Evolutionary conservation across 2,113 vertebrate species (phyloP).

Genomic region (Callospermophilus lateralis): DNA sequence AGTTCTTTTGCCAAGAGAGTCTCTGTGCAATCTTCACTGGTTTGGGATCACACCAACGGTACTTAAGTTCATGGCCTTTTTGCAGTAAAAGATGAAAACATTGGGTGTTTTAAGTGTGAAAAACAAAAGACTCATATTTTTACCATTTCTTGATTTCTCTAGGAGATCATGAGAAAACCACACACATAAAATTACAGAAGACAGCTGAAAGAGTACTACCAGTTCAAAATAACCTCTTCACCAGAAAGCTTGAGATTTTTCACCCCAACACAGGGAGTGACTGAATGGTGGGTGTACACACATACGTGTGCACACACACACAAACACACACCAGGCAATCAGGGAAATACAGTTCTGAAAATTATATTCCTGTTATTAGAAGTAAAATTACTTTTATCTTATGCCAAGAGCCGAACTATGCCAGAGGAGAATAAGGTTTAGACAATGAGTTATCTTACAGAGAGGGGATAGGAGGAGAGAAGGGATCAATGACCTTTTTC

Average conservation of each 20-base stretch:
- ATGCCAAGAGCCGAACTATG: neutral
- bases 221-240: neutral
- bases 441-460: neutral
- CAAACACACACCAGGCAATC: neutral
- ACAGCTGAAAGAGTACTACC: neutral
- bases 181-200: neutral
- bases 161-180: neutral
- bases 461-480: fast-evolving
- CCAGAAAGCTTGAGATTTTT: neutral
- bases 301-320: neutral
- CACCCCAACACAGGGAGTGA: neutral
- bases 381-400: neutral
- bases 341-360: neutral
- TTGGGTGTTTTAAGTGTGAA: neutral
- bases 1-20: neutral
- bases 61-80: constrained; percentile 8
- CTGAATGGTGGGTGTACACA: neutral
- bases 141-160: neutral
- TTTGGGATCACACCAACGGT: neutral
- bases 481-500: neutral
- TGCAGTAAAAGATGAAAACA: neutral
- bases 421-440: neutral
- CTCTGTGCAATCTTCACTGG: neutral
- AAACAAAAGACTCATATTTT: neutral
- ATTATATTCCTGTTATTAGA: neutral